Evolutionary conservation across 2,888 invertebrate species (phyloP).

Genomic region (Cerceris rybyensis): DNA sequence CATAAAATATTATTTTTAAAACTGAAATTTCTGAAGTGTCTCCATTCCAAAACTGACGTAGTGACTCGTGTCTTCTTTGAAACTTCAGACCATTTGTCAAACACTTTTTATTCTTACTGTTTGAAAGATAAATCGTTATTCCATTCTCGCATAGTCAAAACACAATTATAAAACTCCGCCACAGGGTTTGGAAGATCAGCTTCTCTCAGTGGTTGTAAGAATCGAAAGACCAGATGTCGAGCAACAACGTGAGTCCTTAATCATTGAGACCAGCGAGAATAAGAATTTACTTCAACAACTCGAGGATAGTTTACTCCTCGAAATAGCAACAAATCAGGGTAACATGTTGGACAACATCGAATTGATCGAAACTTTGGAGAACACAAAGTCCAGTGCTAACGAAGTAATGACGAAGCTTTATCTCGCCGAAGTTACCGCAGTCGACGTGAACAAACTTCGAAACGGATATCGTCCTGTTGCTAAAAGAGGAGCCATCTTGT

Average conservation of each 20-base stretch:
- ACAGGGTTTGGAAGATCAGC: constrained; percentile 94
- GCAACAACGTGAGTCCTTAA: constrained; percentile 91
- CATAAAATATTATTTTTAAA: too few species aligned
- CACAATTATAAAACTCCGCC: neutral
- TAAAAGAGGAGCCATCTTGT: constrained; percentile 93
- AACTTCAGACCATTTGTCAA: too few species aligned
- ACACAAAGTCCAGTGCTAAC: constrained; percentile 92
- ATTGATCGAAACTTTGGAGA: constrained; percentile 92
- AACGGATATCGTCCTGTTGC: constrained; percentile 94
- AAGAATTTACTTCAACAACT: constrained; percentile 91
- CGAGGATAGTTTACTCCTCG: constrained; percentile 92
- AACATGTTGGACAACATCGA: constrained; percentile 97
- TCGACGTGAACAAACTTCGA: constrained; percentile 91
- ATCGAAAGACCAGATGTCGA: constrained; percentile 94
- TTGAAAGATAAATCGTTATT: too few species aligned
- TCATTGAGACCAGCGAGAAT: constrained; percentile 93
- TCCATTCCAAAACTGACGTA: too few species aligned
- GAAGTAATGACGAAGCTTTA: constrained; percentile 91
- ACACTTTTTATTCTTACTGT: too few species aligned
- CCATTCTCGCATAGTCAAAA: neutral
- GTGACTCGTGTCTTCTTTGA: too few species aligned
- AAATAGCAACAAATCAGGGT: constrained; percentile 93
- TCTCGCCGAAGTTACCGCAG: constrained; percentile 89
- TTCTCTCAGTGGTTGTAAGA: constrained; percentile 94
- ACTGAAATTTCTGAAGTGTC: too few species aligned